Base-by-base conservation (phyloP, 2,888 invertebrate genomes). In the Polydrusus tereticollis region DNA sequence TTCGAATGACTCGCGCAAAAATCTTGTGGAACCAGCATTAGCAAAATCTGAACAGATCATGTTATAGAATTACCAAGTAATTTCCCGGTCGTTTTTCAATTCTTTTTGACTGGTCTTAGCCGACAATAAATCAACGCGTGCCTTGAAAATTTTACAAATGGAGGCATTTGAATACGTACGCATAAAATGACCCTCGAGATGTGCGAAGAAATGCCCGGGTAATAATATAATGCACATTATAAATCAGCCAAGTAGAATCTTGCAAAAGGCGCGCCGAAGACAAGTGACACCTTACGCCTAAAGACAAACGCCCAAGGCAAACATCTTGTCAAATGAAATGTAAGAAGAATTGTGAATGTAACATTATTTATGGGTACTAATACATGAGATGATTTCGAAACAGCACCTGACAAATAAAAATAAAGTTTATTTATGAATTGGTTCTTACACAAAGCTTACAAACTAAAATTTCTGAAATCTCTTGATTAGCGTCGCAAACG, bases 221-320 rank as follows among this genome's bases (percentile, higher is more conserved):
- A 80, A 80, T 79, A 79, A 78, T 78, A 77, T 79, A 80, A 80
- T 79, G 78, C 78, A 77, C 76, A 74, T 77, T 79, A 79, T 80
- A 80, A 80, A 80, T 80, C 80, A 80, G 73, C 75, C 74, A 74
- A 74, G 73, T 74, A 73, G 77, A 77, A 78, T 75, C 74, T 64
- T 45, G 57, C 16, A 20, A 57, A 59, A 72, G 72, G 75, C 75
- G 78, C 67, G 78, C 70, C 77, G 70, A 74, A 65, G 41, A 68
- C 71, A 72, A 76, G 75, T 77, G 78, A 77, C 78, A 77, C 77
- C 77, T 45, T 66, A 70, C 58, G 73, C 75, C 72, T 69, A 55
- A 72, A 69, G 57, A 45, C 45, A 55, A 38, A 58, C 43, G 63
- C 71, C 59, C 33, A 45, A 52, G 74, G 74, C 60, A 59, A 65